phyloP scores from a whole-genome alignment of 2,797 vertebrate species.

The Acanthiza pusilla region DNA sequence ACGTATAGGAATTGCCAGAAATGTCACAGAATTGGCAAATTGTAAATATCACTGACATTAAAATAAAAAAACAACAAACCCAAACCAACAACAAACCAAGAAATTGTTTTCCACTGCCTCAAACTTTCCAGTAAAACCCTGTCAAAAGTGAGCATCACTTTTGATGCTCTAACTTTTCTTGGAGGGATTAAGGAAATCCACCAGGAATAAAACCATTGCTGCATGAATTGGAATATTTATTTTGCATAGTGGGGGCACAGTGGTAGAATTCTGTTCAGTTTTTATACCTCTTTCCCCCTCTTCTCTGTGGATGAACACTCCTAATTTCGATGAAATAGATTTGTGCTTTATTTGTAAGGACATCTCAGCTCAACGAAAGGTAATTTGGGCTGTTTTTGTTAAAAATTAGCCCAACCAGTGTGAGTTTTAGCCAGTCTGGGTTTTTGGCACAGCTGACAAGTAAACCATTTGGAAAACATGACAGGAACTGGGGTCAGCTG shows the following conservation, averaged over 20 bases:
- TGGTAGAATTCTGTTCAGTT: neutral
- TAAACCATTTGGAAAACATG: neutral
- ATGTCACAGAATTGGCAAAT: constrained; percentile 60
- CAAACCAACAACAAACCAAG: neutral
- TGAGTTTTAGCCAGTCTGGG: neutral
- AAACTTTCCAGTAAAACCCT: constrained; percentile 56
- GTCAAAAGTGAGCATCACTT: constrained; percentile 7
- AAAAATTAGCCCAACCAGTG: rapidly evolving
- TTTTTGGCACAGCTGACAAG: neutral
- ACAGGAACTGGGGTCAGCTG: rapidly evolving
- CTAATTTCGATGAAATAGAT: neutral
- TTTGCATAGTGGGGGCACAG: neutral
- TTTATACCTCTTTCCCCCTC: neutral
- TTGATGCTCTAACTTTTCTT: constrained; percentile 1
- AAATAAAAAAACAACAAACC: neutral
- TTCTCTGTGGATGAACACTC: neutral
- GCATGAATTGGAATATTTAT: neutral
- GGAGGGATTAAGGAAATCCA: neutral
- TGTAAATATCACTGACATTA: constrained; percentile 33
- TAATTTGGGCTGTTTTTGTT: neutral
- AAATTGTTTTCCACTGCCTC: constrained; percentile 59
- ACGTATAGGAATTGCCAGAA: neutral
- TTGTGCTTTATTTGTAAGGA: neutral
- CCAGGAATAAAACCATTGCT: neutral
- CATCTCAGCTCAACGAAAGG: neutral